Percentiles rank a stretch among this genome's conserved stretches.
Conservation (phyloP, 2,888 invertebrate species). For the Daptonema setosum region DNA sequence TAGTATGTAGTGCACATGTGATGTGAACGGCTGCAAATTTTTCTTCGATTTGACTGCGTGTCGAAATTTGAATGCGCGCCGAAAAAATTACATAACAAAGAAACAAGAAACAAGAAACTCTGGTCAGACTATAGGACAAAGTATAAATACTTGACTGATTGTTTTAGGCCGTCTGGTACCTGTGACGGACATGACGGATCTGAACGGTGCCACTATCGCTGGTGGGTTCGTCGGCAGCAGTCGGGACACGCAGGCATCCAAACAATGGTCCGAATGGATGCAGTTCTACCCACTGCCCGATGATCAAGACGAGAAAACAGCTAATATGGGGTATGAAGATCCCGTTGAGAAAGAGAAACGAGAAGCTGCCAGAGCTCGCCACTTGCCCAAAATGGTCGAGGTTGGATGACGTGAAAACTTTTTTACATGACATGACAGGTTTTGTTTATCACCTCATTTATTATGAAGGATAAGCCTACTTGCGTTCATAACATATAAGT, state of each 20-base stretch:
- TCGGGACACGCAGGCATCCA: conserved; percentile 35
- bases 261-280: conserved; percentile 74
- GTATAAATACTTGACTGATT: neutral
- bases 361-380: conserved; percentile 5
- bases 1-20: too few relatives aligned
- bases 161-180: neutral
- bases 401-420: too few relatives aligned
- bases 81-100: neutral
- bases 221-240: neutral
- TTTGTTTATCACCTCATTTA: too few relatives aligned
- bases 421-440: too few relatives aligned
- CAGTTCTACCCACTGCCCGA: conserved; percentile 61
- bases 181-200: too few relatives aligned
- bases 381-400: conserved; percentile 15
- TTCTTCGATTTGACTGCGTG: too few relatives aligned
- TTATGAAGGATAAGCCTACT: too few relatives aligned
- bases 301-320: conserved; percentile 25
- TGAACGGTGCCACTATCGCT: neutral
- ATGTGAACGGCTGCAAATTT: too few relatives aligned
- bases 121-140: too few relatives aligned
- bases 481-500: too few relatives aligned
- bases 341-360: conserved; percentile 7
- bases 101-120: neutral
- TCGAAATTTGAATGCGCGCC: too few relatives aligned
- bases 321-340: conserved; percentile 6